A percentile compares a stretch with the other conserved stretches of the same genome.
These are phyloP conservation scores for Nineta flava DNA, from an alignment of 2,888 invertebrate genomes.

Conservation along the genomic window DNA sequence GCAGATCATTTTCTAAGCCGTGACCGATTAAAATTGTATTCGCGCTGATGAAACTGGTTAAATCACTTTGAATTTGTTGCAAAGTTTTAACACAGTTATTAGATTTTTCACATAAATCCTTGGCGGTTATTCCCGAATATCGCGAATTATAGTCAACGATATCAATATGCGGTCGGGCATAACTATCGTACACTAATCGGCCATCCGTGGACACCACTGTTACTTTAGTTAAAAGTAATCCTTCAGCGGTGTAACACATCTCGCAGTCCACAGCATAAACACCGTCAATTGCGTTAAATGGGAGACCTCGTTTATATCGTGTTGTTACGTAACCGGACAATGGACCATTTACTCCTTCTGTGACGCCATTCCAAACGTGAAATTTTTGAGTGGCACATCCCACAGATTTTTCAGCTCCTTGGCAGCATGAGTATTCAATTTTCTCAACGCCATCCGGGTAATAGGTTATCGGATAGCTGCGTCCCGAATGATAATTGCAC, in stretches of 20 bases:
- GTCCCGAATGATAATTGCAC: constrained; percentile 85
- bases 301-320: constrained; percentile 20
- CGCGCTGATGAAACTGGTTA: constrained; percentile 61
- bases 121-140: constrained; percentile 78
- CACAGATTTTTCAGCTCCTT: constrained; percentile 27
- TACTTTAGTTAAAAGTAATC: constrained; percentile 70
- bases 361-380: constrained; percentile 66
- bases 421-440: constrained; percentile 53
- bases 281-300: constrained; percentile 31
- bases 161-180: constrained; percentile 65
- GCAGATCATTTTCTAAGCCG: constrained; percentile 84
- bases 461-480: too few relatives aligned
- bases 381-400: constrained; percentile 49
- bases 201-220: constrained; percentile 66
- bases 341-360: constrained; percentile 56
- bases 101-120: constrained; percentile 33
- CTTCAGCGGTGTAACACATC: constrained; percentile 84
- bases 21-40: constrained; percentile 91
- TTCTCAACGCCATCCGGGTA: too few relatives aligned
- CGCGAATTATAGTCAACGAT: constrained; percentile 91
- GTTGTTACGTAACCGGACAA: constrained; percentile 50
- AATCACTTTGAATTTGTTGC: constrained; percentile 67
- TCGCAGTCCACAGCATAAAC: constrained; percentile 89
- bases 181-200: constrained; percentile 64
- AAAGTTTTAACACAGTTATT: constrained; percentile 43